Percentiles rank a stretch among this genome's conserved stretches.
Evolutionary conservation across 2,797 vertebrate genomes (phyloP).

Genomic region (Semaprochilodus insignis): DNA sequence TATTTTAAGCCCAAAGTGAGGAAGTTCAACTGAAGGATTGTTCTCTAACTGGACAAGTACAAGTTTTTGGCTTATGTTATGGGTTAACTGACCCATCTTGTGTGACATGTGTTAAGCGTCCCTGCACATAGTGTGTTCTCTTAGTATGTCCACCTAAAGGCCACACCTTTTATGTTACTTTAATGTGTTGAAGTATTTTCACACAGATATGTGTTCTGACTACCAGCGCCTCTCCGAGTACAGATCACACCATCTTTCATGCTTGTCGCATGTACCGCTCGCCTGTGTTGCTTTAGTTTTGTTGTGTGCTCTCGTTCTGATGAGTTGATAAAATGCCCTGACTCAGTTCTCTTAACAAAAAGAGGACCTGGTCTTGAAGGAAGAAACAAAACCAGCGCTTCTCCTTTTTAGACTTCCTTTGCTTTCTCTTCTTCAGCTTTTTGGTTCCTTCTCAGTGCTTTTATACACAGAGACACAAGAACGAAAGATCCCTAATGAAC

Average conservation of each 20-base stretch:
- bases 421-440: not conserved
- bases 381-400: constrained; percentile 25
- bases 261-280: not conserved
- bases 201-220: too few species aligned
- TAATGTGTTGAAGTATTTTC: not conserved
- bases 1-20: not conserved
- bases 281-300: not conserved
- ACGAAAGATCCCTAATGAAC: not conserved
- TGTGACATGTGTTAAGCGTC: too few species aligned
- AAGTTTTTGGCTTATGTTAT: too few species aligned
- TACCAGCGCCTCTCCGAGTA: not conserved
- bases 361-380: not conserved
- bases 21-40: not conserved
- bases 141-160: too few species aligned
- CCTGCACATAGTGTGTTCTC: too few species aligned
- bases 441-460: not conserved
- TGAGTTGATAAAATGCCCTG: not conserved
- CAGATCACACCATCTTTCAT: not conserved
- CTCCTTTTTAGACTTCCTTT: constrained; percentile 3
- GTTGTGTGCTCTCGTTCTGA: constrained; percentile 6
- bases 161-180: too few species aligned
- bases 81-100: too few species aligned
- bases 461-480: not conserved
- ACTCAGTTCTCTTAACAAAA: constrained; percentile 6
- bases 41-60: not conserved